These are phyloP conservation scores for Nowickia ferox DNA, from an alignment of 2,888 invertebrate species.

Conservation along the genomic window DNA sequence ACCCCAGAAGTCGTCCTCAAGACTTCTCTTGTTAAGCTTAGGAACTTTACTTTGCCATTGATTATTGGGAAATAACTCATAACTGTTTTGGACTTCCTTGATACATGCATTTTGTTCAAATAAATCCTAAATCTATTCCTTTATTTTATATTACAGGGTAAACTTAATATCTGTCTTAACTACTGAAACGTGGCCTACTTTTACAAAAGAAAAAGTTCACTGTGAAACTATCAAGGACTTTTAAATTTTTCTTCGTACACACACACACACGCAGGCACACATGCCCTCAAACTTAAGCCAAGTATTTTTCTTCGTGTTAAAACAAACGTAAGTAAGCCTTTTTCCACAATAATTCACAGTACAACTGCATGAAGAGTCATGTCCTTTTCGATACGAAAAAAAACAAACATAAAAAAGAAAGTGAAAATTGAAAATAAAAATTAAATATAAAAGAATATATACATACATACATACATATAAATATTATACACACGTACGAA, in stretches of 20 bases:
- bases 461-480: not conserved
- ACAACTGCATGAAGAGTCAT: slow-evolving; percentile 12
- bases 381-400: not conserved
- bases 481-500: slow-evolving; percentile 25
- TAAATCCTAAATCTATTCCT: too few relatives aligned
- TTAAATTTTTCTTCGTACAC: not conserved
- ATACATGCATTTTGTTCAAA: too few relatives aligned
- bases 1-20: too few relatives aligned
- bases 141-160: not conserved
- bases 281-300: not conserved
- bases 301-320: not conserved
- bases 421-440: slow-evolving; percentile 31
- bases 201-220: not conserved
- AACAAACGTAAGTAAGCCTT: slow-evolving; percentile 30
- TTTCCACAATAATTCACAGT: slow-evolving; percentile 10
- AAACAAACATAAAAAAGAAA: slow-evolving; percentile 26
- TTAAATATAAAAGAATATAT: not conserved
- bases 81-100: too few relatives aligned
- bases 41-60: too few relatives aligned
- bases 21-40: too few relatives aligned
- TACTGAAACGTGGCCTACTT: not conserved
- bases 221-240: slow-evolving; percentile 27
- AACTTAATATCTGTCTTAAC: not conserved
- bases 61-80: too few relatives aligned
- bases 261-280: not conserved